A percentile compares a stretch with the other conserved stretches of the same genome.
Evolutionary conservation across 2,113 vertebrate genomes (phyloP).

Genomic region (Phrynocephalus versicolor): DNA sequence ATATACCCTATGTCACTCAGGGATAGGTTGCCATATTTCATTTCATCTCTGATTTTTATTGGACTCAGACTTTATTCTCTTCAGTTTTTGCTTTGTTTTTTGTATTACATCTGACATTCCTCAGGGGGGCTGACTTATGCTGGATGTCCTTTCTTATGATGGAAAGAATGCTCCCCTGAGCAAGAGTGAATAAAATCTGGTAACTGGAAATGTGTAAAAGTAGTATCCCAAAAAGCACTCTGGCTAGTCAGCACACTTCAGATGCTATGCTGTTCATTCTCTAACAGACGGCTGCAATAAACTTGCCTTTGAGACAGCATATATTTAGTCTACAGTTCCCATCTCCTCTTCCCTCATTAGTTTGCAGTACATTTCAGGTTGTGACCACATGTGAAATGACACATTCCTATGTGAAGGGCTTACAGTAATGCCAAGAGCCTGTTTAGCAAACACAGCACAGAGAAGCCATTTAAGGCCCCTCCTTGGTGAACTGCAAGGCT

Average conservation of each 20-base stretch:
- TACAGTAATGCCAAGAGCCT: constrained; percentile 27
- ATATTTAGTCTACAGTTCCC: constrained; percentile 31
- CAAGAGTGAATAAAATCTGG: constrained; percentile 72
- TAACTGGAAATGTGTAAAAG: constrained; percentile 60
- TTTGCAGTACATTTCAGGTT: constrained; percentile 20
- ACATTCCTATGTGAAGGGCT: constrained; percentile 46
- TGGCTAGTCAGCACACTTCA: constrained; percentile 62
- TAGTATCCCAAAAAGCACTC: constrained; percentile 60
- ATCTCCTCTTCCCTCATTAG: constrained; percentile 22
- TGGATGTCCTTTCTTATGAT: constrained; percentile 67
- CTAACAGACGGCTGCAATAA: constrained; percentile 40
- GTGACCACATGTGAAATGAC: constrained; percentile 50
- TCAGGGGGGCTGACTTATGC: constrained; percentile 66
- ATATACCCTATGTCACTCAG: constrained; percentile 55
- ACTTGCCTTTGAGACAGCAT: constrained; percentile 29
- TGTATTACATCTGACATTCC: constrained; percentile 68
- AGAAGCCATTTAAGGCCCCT: constrained; percentile 22
- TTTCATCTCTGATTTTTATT: constrained; percentile 18
- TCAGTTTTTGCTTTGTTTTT: constrained; percentile 56
- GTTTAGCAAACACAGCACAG: constrained; percentile 21
- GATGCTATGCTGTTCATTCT: constrained; percentile 43
- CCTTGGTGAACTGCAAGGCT: neutral
- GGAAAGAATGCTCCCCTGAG: constrained; percentile 67
- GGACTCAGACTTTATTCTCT: constrained; percentile 35
- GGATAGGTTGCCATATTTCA: constrained; percentile 29